These are phyloP conservation scores for Bellardia pandia DNA, from an alignment of 2,888 invertebrate genomes.

Conservation along the genomic window DNA sequence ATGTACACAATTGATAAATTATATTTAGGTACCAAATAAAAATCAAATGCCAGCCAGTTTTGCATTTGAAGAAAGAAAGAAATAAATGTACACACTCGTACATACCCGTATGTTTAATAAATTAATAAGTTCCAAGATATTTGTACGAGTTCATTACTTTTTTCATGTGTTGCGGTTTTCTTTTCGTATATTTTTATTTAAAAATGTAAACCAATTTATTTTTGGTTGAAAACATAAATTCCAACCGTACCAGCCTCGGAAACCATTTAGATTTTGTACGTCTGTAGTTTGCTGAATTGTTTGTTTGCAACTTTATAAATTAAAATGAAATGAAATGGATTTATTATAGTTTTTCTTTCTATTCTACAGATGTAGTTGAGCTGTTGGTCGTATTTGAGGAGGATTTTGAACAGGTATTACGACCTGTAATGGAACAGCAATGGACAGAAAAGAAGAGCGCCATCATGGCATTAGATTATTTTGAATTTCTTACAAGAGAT, in stretches of 20 bases:
- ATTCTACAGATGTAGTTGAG: conserved; percentile 86
- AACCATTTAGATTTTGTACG: conserved; percentile 22
- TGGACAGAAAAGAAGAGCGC: conserved; percentile 80
- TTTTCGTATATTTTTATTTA: not conserved
- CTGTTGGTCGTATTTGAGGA: conserved; percentile 87
- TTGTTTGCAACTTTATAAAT: conserved; percentile 38
- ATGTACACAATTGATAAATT: no score
- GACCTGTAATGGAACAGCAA: conserved; percentile 79
- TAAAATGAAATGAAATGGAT: not conserved
- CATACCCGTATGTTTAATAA: no score
- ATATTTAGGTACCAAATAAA: no score
- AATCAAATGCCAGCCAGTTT: no score
- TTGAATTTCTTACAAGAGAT: conserved; percentile 77
- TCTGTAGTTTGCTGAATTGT: not conserved
- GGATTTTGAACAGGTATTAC: conserved; percentile 83
- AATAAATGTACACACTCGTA: no score
- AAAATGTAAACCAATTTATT: not conserved
- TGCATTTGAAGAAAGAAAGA: no score
- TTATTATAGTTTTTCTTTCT: not conserved
- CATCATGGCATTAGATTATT: conserved; percentile 80
- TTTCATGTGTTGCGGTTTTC: not conserved
- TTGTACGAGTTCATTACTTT: not conserved
- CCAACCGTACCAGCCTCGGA: conserved; percentile 42
- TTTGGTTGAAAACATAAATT: conserved; percentile 20
- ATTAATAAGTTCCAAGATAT: no score